Conservation (phyloP, 1,140 invertebrate genomes). For the Zaprionus ghesquierei region DNA sequence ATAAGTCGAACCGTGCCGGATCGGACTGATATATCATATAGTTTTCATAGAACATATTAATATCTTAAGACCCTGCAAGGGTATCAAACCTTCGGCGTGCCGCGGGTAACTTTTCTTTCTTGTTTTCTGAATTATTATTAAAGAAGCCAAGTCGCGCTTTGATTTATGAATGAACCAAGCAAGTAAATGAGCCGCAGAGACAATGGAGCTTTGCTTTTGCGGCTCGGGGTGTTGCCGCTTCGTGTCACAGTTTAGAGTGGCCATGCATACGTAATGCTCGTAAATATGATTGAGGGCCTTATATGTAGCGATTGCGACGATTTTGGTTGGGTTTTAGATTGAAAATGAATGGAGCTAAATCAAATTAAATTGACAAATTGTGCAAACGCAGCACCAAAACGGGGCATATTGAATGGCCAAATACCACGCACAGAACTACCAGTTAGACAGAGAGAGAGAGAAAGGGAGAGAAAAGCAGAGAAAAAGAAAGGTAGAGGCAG, state of each 20-base stretch:
- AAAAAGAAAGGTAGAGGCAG: not conserved
- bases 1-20: too few species aligned
- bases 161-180: conserved; percentile 58
- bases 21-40: too few species aligned
- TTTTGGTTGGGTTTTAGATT: not conserved
- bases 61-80: too few species aligned
- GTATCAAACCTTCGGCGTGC: too few species aligned
- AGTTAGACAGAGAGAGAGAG: not conserved
- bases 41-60: too few species aligned
- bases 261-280: conserved; percentile 37
- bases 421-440: not conserved
- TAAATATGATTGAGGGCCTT: conserved; percentile 28
- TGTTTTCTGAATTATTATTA: conserved; percentile 54
- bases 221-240: not conserved
- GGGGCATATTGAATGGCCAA: not conserved
- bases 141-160: conserved; percentile 46
- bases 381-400: conserved; percentile 3
- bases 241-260: conserved; percentile 21
- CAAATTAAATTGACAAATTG: conserved; percentile 69
- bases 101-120: too few species aligned
- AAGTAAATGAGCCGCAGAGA: not conserved
- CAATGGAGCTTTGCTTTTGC: not conserved
- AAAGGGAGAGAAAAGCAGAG: not conserved
- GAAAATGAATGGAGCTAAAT: conserved; percentile 47
- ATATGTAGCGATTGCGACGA: not conserved